Conservation (phyloP, 2,888 invertebrate species). For the Scotopteryx bipunctaria region DNA sequence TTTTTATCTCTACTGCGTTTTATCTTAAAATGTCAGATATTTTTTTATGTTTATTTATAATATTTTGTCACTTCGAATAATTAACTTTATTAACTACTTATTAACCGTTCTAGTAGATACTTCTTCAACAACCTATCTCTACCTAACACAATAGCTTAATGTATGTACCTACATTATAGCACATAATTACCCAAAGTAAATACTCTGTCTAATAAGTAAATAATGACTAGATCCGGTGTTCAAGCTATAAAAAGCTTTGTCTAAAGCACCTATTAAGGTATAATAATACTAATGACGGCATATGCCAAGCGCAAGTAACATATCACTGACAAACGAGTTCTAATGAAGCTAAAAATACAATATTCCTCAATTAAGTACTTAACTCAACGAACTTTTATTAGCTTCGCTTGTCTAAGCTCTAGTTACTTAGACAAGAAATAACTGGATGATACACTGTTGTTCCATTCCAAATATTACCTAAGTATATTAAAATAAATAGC, state of each 20-base stretch:
- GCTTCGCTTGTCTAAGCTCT: conserved; percentile 15
- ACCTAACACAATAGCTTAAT: too few relatives aligned
- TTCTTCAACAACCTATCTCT: too few relatives aligned
- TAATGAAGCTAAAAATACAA: conserved; percentile 33
- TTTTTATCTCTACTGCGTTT: background rate
- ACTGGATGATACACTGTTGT: background rate
- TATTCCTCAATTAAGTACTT: conserved; percentile 23
- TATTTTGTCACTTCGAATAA: too few relatives aligned
- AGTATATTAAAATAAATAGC: background rate
- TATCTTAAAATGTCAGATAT: conserved; percentile 15
- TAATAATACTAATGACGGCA: background rate
- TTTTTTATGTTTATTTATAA: conserved; percentile 5
- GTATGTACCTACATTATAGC: too few relatives aligned
- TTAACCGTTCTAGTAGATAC: too few relatives aligned
- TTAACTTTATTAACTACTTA: too few relatives aligned
- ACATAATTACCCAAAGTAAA: too few relatives aligned
- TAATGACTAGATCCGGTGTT: background rate
- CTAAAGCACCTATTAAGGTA: too few relatives aligned
- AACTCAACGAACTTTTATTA: conserved; percentile 21
- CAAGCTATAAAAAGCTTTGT: background rate
- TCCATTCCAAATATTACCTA: background rate
- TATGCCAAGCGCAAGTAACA: conserved; percentile 9
- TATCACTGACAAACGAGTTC: conserved; percentile 22
- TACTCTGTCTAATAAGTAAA: too few relatives aligned
- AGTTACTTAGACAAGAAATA: conserved; percentile 5